phyloP scores from a whole-genome alignment of 2,113 vertebrate species.

The Oenanthe melanoleuca region DNA sequence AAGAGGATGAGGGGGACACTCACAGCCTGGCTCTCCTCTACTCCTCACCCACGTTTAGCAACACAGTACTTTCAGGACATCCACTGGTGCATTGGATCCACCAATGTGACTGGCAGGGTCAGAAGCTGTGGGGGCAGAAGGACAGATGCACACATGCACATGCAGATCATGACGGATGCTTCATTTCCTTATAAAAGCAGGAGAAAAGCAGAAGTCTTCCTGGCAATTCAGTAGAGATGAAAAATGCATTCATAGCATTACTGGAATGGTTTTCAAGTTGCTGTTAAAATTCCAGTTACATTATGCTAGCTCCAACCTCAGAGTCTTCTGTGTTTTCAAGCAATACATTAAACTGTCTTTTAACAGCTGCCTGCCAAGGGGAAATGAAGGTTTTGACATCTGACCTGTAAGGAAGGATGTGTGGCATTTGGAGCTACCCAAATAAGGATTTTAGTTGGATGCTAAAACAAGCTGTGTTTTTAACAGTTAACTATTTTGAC shows the following conservation, averaged over 20 bases:
- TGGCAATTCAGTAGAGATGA: background rate
- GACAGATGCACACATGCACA: background rate
- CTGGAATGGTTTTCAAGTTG: conserved; percentile 43
- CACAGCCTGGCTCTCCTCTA: background rate
- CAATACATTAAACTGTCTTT: conserved; percentile 48
- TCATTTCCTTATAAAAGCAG: conserved; percentile 33
- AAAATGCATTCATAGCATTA: conserved; percentile 33
- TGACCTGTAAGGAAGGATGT: conserved; percentile 63
- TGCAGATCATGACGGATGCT: background rate
- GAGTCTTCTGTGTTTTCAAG: conserved; percentile 37
- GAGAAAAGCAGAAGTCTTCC: conserved; percentile 27
- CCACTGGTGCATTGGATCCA: background rate
- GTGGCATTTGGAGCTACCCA: conserved; percentile 54
- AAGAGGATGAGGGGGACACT: background rate
- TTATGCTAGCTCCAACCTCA: conserved; percentile 44
- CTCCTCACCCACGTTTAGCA: background rate
- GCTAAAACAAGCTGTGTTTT: background rate
- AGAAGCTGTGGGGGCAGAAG: background rate
- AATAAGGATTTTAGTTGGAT: conserved; percentile 46
- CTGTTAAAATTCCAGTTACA: conserved; percentile 59
- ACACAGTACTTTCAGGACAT: background rate
- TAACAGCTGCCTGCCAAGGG: conserved; percentile 44
- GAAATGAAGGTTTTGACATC: conserved; percentile 61
- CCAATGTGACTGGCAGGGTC: background rate
- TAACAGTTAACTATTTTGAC: conserved; percentile 46